phyloP scores from a whole-genome alignment of 2,888 invertebrate genomes.

The Anticlea derivata region DNA sequence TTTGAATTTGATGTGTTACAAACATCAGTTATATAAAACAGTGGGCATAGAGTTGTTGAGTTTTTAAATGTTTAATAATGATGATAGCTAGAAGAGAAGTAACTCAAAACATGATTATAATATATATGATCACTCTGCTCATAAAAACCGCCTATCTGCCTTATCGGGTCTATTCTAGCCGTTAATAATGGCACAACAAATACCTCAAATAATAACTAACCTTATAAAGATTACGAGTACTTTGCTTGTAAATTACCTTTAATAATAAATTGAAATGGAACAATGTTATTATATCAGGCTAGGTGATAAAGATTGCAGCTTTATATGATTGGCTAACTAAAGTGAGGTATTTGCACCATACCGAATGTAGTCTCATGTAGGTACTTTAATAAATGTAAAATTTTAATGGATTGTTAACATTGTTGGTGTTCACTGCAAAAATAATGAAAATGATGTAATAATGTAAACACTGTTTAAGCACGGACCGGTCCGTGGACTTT shows the following conservation, averaged over 20 bases:
- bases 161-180: conserved; percentile 22
- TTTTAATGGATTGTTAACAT: conserved; percentile 18
- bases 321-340: conserved; percentile 1
- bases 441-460: neutral
- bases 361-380: conserved; percentile 14
- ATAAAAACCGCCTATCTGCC: conserved; percentile 32
- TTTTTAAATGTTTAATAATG: conserved; percentile 6
- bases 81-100: neutral
- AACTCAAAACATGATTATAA: neutral
- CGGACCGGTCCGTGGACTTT: conserved; percentile 6
- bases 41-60: conserved; percentile 3
- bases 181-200: conserved; percentile 18
- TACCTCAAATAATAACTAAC: conserved; percentile 23
- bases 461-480: neutral
- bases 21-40: neutral
- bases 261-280: conserved; percentile 15
- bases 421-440: conserved; percentile 27
- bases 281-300: conserved; percentile 13
- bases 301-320: conserved; percentile 13
- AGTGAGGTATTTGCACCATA: conserved; percentile 19
- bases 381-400: conserved; percentile 15
- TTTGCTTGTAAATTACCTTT: conserved; percentile 16
- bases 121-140: conserved; percentile 22
- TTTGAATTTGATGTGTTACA: neutral
- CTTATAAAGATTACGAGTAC: conserved; percentile 16